phyloP scores from a whole-genome alignment of 2,113 vertebrate species.

The Cercopithecus mona region DNA sequence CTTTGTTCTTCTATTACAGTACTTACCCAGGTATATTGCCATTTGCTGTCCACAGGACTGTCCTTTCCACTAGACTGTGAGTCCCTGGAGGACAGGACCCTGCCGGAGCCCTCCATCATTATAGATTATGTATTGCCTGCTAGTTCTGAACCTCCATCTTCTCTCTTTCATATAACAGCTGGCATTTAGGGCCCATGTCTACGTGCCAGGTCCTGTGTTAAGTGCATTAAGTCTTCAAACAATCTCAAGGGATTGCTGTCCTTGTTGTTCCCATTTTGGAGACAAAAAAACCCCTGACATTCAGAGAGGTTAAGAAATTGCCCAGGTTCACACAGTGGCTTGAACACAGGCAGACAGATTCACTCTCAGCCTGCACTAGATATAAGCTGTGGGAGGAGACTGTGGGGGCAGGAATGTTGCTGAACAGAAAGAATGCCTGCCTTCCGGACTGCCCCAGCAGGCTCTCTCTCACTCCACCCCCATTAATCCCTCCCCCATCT shows the following conservation, averaged over 20 bases:
- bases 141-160: neutral
- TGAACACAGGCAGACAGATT: neutral
- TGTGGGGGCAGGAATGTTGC: neutral
- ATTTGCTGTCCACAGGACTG: rapidly evolving
- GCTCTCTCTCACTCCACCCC: no score
- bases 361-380: neutral
- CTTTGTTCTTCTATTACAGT: neutral
- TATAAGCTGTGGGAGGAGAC: neutral
- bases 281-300: neutral
- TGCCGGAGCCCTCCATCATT: neutral
- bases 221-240: neutral
- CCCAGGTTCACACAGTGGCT: neutral
- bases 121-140: neutral
- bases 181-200: neutral
- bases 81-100: neutral
- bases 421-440: neutral
- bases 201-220: neutral
- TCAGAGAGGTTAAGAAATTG: neutral
- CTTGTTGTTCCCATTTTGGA: neutral
- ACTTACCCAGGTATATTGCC: no score
- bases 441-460: neutral
- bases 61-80: neutral
- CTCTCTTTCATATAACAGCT: neutral
- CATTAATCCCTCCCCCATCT: neutral
- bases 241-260: neutral